phyloP scores from a whole-genome alignment of 2,888 invertebrate genomes.

The Odontomyia ornata region DNA sequence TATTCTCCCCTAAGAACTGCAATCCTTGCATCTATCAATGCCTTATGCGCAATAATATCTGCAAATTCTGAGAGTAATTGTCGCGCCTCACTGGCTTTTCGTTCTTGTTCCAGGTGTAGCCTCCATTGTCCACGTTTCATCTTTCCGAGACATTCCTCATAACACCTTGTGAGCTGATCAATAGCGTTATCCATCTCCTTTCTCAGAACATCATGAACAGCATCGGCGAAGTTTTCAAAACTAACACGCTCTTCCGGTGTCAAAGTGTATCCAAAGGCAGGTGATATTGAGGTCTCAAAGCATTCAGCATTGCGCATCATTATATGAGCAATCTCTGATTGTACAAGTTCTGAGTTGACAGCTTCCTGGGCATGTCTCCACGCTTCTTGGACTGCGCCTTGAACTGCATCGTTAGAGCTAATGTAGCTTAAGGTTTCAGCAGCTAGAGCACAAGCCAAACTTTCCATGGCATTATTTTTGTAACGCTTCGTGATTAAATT shows the following conservation, averaged over 20 bases:
- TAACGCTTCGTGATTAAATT: constrained; percentile 71
- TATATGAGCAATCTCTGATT: constrained; percentile 80
- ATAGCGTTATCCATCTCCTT: constrained; percentile 78
- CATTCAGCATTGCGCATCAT: constrained; percentile 75
- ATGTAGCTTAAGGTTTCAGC: constrained; percentile 73
- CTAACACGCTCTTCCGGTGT: constrained; percentile 75
- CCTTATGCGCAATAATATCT: constrained; percentile 77
- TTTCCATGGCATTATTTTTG: constrained; percentile 74
- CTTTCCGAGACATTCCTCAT: constrained; percentile 71
- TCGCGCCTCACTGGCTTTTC: constrained; percentile 65
- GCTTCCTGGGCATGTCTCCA: constrained; percentile 80
- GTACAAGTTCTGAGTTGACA: constrained; percentile 78
- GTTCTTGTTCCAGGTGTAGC: constrained; percentile 65
- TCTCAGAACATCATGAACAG: constrained; percentile 75
- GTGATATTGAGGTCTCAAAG: constrained; percentile 71
- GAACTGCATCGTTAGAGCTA: constrained; percentile 67
- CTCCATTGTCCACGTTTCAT: constrained; percentile 67
- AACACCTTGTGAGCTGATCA: constrained; percentile 72
- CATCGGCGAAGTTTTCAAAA: constrained; percentile 79
- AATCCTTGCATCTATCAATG: constrained; percentile 79
- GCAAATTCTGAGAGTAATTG: constrained; percentile 72
- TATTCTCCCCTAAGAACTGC: constrained; percentile 72
- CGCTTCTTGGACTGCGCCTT: constrained; percentile 76
- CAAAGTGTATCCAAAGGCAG: constrained; percentile 69
- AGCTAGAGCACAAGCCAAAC: constrained; percentile 76